Percentiles rank a stretch among this genome's conserved stretches.
Evolutionary conservation across 1,140 invertebrate genomes (phyloP).

Genomic region (Sitobion miscanthi): DNA sequence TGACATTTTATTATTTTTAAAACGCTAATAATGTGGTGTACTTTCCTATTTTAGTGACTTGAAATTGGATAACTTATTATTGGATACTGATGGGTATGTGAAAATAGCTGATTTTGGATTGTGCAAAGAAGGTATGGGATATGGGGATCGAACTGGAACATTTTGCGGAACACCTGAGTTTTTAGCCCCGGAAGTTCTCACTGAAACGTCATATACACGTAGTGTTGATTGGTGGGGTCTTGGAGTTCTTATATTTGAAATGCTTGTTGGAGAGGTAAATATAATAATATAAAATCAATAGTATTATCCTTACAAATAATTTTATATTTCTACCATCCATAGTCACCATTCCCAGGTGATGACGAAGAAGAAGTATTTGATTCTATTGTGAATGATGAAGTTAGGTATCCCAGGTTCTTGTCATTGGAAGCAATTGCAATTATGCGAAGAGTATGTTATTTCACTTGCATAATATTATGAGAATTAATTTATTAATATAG

Average conservation of each 20-base stretch:
- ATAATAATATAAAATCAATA: neutral
- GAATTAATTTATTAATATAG: conserved; percentile 2
- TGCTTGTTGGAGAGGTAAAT: conserved; percentile 95
- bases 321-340: neutral
- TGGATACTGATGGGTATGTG: conserved; percentile 98
- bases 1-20: conserved; percentile 12
- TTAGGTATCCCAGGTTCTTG: conserved; percentile 95
- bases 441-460: conserved; percentile 87
- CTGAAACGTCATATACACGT: conserved; percentile 96
- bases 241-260: conserved; percentile 99
- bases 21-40: neutral
- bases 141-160: conserved; percentile 94
- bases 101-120: conserved; percentile 99
- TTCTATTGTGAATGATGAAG: conserved; percentile 99
- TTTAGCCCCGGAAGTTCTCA: conserved; percentile 97
- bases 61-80: conserved; percentile 96
- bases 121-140: conserved; percentile 99
- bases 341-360: conserved; percentile 99
- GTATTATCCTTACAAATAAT: neutral
- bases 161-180: conserved; percentile 99
- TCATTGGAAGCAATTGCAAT: conserved; percentile 98
- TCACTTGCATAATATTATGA: neutral
- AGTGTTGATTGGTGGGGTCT: conserved; percentile 99
- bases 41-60: conserved; percentile 78
- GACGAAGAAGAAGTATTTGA: conserved; percentile 99